Base-by-base conservation (phyloP, 2,888 invertebrate species). In the Eupithecia abbreviata region DNA sequence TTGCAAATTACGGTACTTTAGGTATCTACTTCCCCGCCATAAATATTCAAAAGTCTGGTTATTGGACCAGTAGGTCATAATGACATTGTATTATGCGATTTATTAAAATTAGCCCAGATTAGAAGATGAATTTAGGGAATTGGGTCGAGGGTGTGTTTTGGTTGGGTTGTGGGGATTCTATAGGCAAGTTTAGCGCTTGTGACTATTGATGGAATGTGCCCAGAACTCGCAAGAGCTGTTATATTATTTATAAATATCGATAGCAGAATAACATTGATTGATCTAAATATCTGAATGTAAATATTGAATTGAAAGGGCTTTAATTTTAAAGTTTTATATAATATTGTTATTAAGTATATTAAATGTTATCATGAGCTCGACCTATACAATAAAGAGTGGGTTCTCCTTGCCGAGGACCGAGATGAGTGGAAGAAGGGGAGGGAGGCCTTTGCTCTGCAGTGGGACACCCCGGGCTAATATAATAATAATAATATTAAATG, bases 1-100 rank as follows among this genome's bases (percentile, higher is more conserved):
- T 80, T 77, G 80, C 83, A 82, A 83, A 83, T 82, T 81, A 82
- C 78, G 72, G 77, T 76, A 75, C 77, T 80, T 30, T 79, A 73
- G 74, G 67, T 77, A 77, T 77, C 76, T 77, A 77, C 78, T 78
- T 75, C 76, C 77, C 72, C 45, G 78, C 77, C 77, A 82, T 82
- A 78, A 82, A 82, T 82, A 84, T 82, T 82, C 82, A 84, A 74
- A 49, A 62, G 70, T 65, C 72, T 15, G 77, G 73, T 75, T 75
- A 80, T 77, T 75, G 73, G 76, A 77, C 74, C 74, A 72, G 78
- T 71, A 71, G 68, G 65, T 73, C 76, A 79, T 79, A 73, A 77
- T 72, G 71, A 74, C 62, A 55, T 76, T 55, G 66, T 74, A 76
- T 76, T 70, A 78, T 66, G 66, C 72, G 74, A 76, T 78, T 78